Percentiles rank a stretch among this genome's conserved stretches.
phyloP scores from a whole-genome alignment of 2,113 vertebrate species.

The Centropus bengalensis region DNA sequence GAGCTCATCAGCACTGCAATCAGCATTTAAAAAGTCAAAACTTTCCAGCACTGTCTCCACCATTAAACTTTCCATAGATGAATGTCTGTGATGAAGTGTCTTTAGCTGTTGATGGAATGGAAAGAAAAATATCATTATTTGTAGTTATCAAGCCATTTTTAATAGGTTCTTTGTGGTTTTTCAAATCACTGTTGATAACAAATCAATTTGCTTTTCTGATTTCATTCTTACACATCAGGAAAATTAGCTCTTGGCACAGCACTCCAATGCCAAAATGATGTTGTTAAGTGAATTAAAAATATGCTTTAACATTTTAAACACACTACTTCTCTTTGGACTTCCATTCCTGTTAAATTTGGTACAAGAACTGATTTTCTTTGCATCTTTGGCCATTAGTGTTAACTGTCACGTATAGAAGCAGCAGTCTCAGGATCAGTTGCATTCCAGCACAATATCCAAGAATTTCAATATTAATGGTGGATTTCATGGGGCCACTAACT shows the following conservation, averaged over 20 bases:
- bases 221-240: background rate
- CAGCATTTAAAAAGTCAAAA: constrained; percentile 89
- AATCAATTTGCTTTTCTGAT: background rate
- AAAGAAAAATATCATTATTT: background rate
- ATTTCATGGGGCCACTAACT: background rate
- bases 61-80: constrained; percentile 86
- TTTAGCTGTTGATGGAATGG: constrained; percentile 64
- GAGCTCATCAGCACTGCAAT: constrained; percentile 83
- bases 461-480: accelerated
- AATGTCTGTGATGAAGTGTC: constrained; percentile 55
- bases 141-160: background rate
- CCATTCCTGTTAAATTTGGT: background rate
- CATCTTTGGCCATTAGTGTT: background rate
- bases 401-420: background rate
- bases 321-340: background rate
- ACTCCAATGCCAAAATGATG: background rate
- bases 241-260: background rate
- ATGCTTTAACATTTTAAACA: background rate
- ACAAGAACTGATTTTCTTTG: background rate
- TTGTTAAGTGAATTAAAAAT: background rate
- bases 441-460: background rate
- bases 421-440: background rate
- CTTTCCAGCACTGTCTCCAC: constrained; percentile 91
- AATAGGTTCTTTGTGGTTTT: background rate
- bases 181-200: background rate